Conservation (phyloP, 2,888 invertebrate species). For the Tipula vernalis region DNA sequence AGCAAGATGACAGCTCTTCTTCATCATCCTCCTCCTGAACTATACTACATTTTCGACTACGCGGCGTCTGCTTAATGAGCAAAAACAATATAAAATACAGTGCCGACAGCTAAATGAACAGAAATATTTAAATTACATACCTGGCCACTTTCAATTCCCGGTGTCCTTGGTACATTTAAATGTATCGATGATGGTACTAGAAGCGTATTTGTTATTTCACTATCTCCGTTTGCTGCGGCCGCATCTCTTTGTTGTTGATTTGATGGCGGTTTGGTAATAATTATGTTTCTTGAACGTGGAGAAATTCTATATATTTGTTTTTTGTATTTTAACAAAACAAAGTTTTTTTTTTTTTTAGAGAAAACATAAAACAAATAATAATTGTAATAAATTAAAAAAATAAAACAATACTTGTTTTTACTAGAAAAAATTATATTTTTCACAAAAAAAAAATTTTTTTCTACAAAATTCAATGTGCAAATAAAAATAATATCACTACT, state of each 20-base stretch:
- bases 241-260: not conserved
- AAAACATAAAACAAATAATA: not conserved
- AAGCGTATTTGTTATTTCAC: constrained; percentile 5
- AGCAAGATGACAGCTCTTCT: constrained; percentile 40
- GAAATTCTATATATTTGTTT: constrained; percentile 13
- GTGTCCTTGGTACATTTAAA: constrained; percentile 50
- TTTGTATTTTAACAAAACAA: not conserved
- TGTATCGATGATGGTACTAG: constrained; percentile 12
- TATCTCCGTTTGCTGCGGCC: not conserved
- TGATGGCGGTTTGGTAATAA: not conserved
- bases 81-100: not conserved
- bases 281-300: constrained; percentile 14
- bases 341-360: not conserved
- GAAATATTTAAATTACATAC: not conserved
- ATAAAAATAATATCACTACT: not conserved
- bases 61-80: constrained; percentile 33
- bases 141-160: constrained; percentile 39
- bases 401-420: not conserved
- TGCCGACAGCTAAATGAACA: not conserved
- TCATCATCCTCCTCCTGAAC: constrained; percentile 90
- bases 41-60: constrained; percentile 79
- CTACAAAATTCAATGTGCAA: constrained; percentile 5
- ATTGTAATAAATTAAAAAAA: constrained; percentile 1
- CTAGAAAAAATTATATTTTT: not conserved
- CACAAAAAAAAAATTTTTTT: not conserved